Percentiles rank a stretch among this genome's conserved stretches.
These are phyloP conservation scores for Drosophila rhopaloa DNA, from an alignment of 1,140 invertebrate genomes.

Conservation along the genomic window DNA sequence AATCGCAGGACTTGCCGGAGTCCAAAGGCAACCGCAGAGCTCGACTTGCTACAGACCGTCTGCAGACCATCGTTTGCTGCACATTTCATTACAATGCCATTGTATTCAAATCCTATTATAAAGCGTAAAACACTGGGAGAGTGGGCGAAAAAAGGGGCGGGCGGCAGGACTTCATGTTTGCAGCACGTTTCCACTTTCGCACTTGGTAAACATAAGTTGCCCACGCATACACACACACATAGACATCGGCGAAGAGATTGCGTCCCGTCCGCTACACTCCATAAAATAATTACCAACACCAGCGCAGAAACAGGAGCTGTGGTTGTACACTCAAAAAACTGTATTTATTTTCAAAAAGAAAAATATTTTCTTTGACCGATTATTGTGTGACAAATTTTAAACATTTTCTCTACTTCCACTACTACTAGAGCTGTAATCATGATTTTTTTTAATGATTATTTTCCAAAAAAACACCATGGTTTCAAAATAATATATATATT, in stretches of 20 bases:
- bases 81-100: constrained; percentile 82
- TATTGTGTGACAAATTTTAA: too few relatives aligned
- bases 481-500: too few relatives aligned
- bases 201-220: constrained; percentile 80
- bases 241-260: constrained; percentile 11
- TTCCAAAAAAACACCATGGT: too few relatives aligned
- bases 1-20: constrained; percentile 9
- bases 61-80: constrained; percentile 72
- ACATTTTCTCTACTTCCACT: too few relatives aligned
- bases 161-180: constrained; percentile 71
- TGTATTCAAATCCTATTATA: constrained; percentile 82
- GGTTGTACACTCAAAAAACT: neutral
- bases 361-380: too few relatives aligned
- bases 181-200: constrained; percentile 81
- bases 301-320: constrained; percentile 22
- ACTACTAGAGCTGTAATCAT: neutral
- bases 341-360: too few relatives aligned
- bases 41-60: constrained; percentile 55
- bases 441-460: neutral
- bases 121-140: constrained; percentile 61
- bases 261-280: constrained; percentile 51
- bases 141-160: neutral
- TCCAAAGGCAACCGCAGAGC: constrained; percentile 59
- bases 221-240: constrained; percentile 55
- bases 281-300: constrained; percentile 81